These are phyloP conservation scores for Mayetiola destructor DNA, from an alignment of 2,888 invertebrate species.

Conservation along the genomic window DNA sequence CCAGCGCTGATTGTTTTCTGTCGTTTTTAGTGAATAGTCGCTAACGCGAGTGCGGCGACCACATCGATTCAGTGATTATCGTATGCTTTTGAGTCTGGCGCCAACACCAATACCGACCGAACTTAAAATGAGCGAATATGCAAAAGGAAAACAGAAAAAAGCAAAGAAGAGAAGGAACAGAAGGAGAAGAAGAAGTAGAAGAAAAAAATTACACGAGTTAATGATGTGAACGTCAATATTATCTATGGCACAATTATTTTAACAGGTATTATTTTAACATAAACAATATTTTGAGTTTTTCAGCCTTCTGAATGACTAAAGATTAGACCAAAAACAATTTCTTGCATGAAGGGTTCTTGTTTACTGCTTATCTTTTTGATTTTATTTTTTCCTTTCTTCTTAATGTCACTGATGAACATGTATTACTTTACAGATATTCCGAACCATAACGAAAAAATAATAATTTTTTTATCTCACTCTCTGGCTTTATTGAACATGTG, in stretches of 20 bases:
- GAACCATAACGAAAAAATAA: no score
- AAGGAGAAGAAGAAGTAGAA: neutral
- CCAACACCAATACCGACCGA: conserved; percentile 6
- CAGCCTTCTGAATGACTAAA: no score
- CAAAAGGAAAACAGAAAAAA: no score
- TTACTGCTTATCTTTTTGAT: no score
- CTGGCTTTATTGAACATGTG: neutral
- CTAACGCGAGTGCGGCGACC: neutral
- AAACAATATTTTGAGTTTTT: neutral
- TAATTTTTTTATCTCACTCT: no score
- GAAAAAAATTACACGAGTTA: neutral
- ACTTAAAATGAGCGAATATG: no score
- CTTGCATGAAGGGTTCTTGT: no score
- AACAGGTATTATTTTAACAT: neutral
- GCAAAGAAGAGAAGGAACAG: no score
- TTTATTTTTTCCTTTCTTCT: no score
- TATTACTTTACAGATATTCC: no score
- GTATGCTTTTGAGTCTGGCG: conserved; percentile 9
- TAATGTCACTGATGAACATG: no score
- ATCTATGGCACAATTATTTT: conserved; percentile 7
- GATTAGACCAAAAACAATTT: no score
- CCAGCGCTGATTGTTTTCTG: neutral
- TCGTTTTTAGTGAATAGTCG: neutral
- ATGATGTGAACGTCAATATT: neutral
- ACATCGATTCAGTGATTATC: conserved; percentile 3